Base-by-base conservation (phyloP, 2,797 vertebrate species). In the Centroberyx gerrardi region DNA sequence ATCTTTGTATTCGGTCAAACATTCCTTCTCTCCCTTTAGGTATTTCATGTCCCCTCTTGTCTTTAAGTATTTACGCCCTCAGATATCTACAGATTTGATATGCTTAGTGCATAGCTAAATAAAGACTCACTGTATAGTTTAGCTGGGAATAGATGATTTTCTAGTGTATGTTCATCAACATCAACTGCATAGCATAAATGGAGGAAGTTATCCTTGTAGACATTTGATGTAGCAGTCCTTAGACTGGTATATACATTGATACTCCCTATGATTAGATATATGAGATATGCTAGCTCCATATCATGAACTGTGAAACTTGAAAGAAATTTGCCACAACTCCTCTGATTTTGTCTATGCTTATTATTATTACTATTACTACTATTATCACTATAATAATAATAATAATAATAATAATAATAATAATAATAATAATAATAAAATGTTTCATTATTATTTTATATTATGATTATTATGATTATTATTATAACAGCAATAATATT, bases 151-250 rank as follows among this genome's bases (percentile, higher is more conserved):
- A 48, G 2, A 2, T 49, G 49, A 52, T 8, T 64, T 40, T 48
- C 15, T 48, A 48, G 14, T 48, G 46, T 48, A 17, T 15, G 46
- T 42, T 42, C 40, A 42, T 42, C 46, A n/a, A n/a, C 4, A 15
- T 17, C 14, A 61, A 31, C 22, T 9, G 17, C 36, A 18, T 62
- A 70, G 27, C 31, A 60, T 8, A 48, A 48, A 48, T 14, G 44
- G 62, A 48, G 53, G 76, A 77, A 72, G 73, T 67, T 31, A 27
- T 54, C 68, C 53, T 55, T 76, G 36, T 18, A 66, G 62, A 38
- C 22, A 7, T 59, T 36, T 33, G 42, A 29, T 48, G 59, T 12
- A 61, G 54, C 62, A 52, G 42, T 40, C 55, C 49, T 65, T 71
- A n/a, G 9, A 5, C 17, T 17, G n/a, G 48, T 49, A 51, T 51